phyloP scores from a whole-genome alignment of 2,797 vertebrate genomes.

The Somateria mollissima region DNA sequence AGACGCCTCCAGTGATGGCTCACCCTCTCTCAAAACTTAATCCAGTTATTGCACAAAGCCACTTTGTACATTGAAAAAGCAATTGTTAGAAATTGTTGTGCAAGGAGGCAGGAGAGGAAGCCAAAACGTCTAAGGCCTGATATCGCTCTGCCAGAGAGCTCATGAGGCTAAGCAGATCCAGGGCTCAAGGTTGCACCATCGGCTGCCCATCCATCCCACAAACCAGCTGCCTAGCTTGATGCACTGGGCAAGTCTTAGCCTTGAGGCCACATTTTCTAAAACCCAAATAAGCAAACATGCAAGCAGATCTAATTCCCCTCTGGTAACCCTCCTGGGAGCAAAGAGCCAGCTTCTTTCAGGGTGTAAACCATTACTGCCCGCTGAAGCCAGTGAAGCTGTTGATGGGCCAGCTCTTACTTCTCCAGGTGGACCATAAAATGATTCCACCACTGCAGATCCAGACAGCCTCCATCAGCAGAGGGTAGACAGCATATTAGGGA shows the following conservation, averaged over 20 bases:
- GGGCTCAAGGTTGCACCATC: not conserved
- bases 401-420: not conserved
- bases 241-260: not conserved
- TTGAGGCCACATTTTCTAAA: not conserved
- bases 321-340: not conserved
- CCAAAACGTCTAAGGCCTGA: not conserved
- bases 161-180: not conserved
- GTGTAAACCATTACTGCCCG: not conserved
- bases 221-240: not conserved
- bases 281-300: fast-evolving
- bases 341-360: not conserved
- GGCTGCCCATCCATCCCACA: not conserved
- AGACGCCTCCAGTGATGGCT: not conserved
- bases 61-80: not conserved
- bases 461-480: not conserved
- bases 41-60: slow-evolving; percentile 1
- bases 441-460: not conserved
- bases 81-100: not conserved
- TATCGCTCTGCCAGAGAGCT: not conserved
- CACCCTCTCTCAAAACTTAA: not conserved
- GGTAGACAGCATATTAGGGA: not conserved
- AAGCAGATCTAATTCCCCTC: not conserved
- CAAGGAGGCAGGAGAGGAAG: not conserved
- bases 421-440: not conserved
- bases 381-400: not conserved